Percentiles rank a stretch among this genome's conserved stretches.
Evolutionary conservation across 2,113 vertebrate species (phyloP).

Genomic region (Tautogolabrus adspersus): DNA sequence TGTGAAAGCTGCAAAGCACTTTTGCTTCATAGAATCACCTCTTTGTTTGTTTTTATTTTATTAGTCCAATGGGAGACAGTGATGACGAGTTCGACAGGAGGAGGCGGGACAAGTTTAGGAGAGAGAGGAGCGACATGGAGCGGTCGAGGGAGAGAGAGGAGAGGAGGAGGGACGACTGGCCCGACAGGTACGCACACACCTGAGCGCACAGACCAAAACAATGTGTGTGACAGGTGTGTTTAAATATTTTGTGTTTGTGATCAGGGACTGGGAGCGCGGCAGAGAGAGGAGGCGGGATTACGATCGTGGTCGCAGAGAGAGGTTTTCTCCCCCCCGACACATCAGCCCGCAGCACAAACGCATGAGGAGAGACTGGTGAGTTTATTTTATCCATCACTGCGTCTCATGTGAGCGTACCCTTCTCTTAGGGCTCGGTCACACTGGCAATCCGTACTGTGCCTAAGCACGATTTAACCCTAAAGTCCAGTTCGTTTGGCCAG

Average conservation of each 20-base stretch:
- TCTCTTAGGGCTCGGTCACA: no score
- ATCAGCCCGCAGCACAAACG: slow-evolving; percentile 94
- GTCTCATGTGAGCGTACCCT: no score
- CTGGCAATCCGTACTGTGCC: no score
- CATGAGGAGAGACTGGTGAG: slow-evolving; percentile 92
- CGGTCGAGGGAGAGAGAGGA: slow-evolving; percentile 91
- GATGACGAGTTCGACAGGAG: slow-evolving; percentile 93
- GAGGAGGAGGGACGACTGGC: slow-evolving; percentile 91
- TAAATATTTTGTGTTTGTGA: background rate
- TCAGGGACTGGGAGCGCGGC: slow-evolving; percentile 91
- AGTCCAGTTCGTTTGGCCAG: no score
- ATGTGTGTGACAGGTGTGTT: background rate
- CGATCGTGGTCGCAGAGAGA: slow-evolving; percentile 88
- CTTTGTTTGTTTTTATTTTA: background rate
- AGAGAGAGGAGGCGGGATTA: slow-evolving; percentile 91
- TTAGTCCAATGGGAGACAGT: slow-evolving; percentile 89
- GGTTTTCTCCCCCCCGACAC: slow-evolving; percentile 90
- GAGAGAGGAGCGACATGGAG: slow-evolving; percentile 92
- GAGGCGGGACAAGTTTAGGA: slow-evolving; percentile 91
- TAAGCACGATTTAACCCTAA: no score
- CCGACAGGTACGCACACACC: slow-evolving; percentile 83
- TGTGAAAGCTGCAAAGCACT: no score
- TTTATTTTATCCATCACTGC: background rate
- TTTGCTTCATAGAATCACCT: no score
- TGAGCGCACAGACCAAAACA: background rate